Evolutionary conservation across 2,113 vertebrate species (phyloP).

Genomic region (Zapus hudsonius): DNA sequence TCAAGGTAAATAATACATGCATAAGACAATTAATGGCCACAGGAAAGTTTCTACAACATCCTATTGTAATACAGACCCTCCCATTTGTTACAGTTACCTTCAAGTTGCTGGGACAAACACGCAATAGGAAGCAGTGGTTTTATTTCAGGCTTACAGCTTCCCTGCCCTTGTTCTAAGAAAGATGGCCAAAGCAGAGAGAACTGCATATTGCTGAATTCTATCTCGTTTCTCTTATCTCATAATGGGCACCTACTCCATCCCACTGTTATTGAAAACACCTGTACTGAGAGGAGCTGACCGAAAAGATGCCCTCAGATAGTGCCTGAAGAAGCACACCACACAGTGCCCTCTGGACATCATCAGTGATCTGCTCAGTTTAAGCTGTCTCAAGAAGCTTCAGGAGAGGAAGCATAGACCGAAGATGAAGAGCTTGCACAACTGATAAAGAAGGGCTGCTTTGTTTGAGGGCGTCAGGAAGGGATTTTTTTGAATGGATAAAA

Average conservation of each 20-base stretch:
- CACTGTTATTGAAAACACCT: conserved; percentile 89
- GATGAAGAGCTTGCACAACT: conserved; percentile 92
- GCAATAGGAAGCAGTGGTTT: too few species aligned
- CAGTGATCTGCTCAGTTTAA: conserved; percentile 91
- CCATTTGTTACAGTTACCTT: too few species aligned
- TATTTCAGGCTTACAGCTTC: too few species aligned
- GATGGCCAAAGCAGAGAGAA: conserved; percentile 94
- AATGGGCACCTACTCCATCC: conserved; percentile 92
- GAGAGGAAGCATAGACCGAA: conserved; percentile 90
- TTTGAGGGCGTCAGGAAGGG: conserved; percentile 92
- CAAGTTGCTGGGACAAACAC: too few species aligned
- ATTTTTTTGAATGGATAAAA: conserved; percentile 91
- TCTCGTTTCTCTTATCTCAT: conserved; percentile 94
- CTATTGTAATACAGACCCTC: not conserved
- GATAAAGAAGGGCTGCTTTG: conserved; percentile 93
- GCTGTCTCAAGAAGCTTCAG: not conserved
- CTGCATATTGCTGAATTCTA: conserved; percentile 92
- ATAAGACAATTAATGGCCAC: not conserved
- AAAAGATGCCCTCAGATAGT: conserved; percentile 91
- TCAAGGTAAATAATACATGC: not conserved
- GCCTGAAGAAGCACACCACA: conserved; percentile 74
- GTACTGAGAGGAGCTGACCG: conserved; percentile 92
- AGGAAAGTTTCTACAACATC: not conserved
- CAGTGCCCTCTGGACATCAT: conserved; percentile 92
- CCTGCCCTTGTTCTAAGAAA: conserved; percentile 92